These are phyloP conservation scores for Cisticola juncidis DNA, from an alignment of 2,113 vertebrate genomes.

Conservation along the genomic window DNA sequence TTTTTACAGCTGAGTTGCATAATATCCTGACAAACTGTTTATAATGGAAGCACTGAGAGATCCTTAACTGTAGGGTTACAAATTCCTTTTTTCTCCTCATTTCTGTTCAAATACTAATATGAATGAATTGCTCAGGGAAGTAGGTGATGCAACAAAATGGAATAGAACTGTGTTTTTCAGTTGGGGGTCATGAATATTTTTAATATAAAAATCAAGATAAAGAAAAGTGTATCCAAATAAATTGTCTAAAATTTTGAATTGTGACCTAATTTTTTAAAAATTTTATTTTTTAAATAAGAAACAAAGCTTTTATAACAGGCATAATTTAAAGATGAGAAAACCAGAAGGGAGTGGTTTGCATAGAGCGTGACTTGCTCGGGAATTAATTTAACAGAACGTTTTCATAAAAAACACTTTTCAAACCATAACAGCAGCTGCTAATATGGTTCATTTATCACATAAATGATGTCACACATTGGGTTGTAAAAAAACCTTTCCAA, in stretches of 20 bases:
- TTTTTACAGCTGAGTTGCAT: constrained; percentile 62
- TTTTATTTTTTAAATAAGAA: not conserved
- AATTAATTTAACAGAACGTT: constrained; percentile 1
- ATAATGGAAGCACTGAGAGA: constrained; percentile 58
- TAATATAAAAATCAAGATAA: not conserved
- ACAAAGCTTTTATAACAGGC: not conserved
- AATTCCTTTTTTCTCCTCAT: not conserved
- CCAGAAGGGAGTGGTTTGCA: not conserved
- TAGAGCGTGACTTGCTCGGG: not conserved
- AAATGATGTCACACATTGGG: constrained; percentile 5
- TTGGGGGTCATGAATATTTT: not conserved
- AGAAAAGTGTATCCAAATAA: not conserved
- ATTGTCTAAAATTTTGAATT: not conserved
- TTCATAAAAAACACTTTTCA: not conserved
- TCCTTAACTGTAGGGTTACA: constrained; percentile 28
- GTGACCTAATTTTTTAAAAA: not conserved
- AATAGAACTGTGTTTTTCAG: not conserved
- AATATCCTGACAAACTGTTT: constrained; percentile 66
- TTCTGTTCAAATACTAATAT: constrained; percentile 30
- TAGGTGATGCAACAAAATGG: not conserved
- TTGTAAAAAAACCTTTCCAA: constrained; percentile 36
- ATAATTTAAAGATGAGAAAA: not conserved
- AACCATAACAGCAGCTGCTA: constrained; percentile 37
- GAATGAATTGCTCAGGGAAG: not conserved
- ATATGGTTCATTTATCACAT: not conserved